Conservation (phyloP, 2,113 vertebrate genomes). For the Daphoenositta chrysoptera region DNA sequence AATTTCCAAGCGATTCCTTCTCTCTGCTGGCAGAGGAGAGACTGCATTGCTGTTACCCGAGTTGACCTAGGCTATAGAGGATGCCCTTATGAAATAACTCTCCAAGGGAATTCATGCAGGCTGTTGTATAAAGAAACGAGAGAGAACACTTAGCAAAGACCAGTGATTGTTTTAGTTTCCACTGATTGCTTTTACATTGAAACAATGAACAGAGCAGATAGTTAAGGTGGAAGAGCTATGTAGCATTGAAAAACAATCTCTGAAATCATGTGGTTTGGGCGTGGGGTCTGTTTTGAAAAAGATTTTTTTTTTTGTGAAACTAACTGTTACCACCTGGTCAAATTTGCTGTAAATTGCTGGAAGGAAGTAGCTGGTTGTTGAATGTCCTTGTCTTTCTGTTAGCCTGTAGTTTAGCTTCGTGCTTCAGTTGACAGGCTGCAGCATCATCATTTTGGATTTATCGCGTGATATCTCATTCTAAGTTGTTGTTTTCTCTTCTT, state of each 20-base stretch:
- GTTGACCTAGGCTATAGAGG: not conserved
- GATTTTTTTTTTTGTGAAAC: not conserved
- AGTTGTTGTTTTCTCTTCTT: not conserved
- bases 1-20: not conserved
- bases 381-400: not conserved
- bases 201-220: constrained; percentile 3
- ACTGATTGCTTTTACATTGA: not conserved
- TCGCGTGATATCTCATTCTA: not conserved
- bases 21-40: not conserved
- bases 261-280: not conserved
- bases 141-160: not conserved
- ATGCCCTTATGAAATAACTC: not conserved
- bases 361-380: not conserved
- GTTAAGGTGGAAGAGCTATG: not conserved
- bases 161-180: not conserved
- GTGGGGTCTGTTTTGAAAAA: not conserved
- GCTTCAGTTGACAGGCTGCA: not conserved
- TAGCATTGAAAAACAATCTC: not conserved
- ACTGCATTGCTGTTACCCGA: not conserved
- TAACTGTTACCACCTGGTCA: not conserved
- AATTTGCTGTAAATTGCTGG: not conserved
- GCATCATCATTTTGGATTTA: not conserved
- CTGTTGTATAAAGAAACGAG: not conserved
- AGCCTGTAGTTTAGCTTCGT: not conserved
- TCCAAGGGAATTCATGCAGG: not conserved